Evolutionary conservation across 2,888 invertebrate genomes (phyloP).

Genomic region (Epinotia brunnichana): DNA sequence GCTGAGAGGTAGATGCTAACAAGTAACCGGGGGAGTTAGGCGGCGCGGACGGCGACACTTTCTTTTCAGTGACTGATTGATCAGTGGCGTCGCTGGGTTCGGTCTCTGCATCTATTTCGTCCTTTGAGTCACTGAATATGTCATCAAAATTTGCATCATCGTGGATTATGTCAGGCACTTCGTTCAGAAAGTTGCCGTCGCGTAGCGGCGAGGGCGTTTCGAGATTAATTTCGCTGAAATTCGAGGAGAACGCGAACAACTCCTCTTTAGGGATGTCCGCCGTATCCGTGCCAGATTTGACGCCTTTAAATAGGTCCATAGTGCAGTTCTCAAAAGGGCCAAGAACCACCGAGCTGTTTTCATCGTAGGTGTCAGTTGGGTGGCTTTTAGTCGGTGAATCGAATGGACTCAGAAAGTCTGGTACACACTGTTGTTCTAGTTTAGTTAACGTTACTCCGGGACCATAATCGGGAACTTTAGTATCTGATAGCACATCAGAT

Average conservation of each 20-base stretch:
- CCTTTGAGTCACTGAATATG: constrained; percentile 61
- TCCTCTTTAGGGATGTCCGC: constrained; percentile 77
- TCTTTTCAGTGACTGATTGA: constrained; percentile 69
- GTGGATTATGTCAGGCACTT: constrained; percentile 74
- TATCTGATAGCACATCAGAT: constrained; percentile 55
- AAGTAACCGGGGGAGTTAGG: constrained; percentile 77
- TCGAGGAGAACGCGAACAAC: constrained; percentile 80
- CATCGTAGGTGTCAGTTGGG: constrained; percentile 76
- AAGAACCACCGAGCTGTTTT: constrained; percentile 82
- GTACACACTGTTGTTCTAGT: constrained; percentile 65
- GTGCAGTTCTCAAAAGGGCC: constrained; percentile 84
- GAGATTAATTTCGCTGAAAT: constrained; percentile 79
- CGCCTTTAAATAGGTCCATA: constrained; percentile 77
- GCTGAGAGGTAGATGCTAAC: constrained; percentile 70
- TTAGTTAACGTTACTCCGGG: constrained; percentile 60
- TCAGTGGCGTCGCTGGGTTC: constrained; percentile 62
- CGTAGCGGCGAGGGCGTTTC: constrained; percentile 78
- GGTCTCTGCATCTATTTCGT: constrained; percentile 54
- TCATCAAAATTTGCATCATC: constrained; percentile 71
- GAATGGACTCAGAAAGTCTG: constrained; percentile 71
- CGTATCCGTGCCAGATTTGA: constrained; percentile 73
- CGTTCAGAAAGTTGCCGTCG: constrained; percentile 76
- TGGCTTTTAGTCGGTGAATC: constrained; percentile 78
- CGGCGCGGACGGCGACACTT: constrained; percentile 72
- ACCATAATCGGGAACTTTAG: constrained; percentile 59